A percentile compares a stretch with the other conserved stretches of the same genome.
These are phyloP conservation scores for Eleutherodactylus coqui DNA, from an alignment of 2,797 vertebrate genomes.

Conservation along the genomic window DNA sequence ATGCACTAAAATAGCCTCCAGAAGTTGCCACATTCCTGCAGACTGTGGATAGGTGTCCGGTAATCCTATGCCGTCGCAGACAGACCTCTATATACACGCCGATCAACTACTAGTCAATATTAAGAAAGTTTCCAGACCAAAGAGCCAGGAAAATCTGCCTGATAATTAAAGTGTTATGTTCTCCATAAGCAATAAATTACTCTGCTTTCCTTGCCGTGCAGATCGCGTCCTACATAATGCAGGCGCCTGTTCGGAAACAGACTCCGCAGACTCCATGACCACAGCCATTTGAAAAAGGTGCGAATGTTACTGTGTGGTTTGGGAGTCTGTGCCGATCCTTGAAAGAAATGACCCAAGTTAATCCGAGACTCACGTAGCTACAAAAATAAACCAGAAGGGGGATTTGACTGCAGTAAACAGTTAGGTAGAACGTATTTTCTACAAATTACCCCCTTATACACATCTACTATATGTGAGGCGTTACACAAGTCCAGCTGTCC, in stretches of 20 bases:
- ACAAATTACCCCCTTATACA: neutral
- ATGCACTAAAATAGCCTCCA: neutral
- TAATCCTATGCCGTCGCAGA: neutral
- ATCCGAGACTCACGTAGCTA: neutral
- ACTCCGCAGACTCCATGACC: constrained; percentile 38
- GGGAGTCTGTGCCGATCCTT: constrained; percentile 13
- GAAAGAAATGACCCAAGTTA: neutral
- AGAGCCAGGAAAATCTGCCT: constrained; percentile 30
- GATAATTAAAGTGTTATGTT: constrained; percentile 41
- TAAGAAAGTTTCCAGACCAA: constrained; percentile 12
- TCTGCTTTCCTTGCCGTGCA: constrained; percentile 8
- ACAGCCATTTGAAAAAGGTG: constrained; percentile 40
- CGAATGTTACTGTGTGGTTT: constrained; percentile 39
- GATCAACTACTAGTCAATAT: constrained; percentile 3
- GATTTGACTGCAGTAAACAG: neutral
- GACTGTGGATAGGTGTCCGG: neutral
- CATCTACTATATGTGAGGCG: neutral
- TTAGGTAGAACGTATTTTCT: neutral
- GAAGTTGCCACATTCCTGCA: neutral
- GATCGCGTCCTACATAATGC: constrained; percentile 27
- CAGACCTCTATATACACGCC: constrained; percentile 20
- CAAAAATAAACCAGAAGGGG: neutral
- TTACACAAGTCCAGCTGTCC: no score
- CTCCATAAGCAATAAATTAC: constrained; percentile 53
- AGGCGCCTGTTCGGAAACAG: constrained; percentile 36